phyloP scores from a whole-genome alignment of 2,113 vertebrate genomes.

The Haemorhous mexicanus region DNA sequence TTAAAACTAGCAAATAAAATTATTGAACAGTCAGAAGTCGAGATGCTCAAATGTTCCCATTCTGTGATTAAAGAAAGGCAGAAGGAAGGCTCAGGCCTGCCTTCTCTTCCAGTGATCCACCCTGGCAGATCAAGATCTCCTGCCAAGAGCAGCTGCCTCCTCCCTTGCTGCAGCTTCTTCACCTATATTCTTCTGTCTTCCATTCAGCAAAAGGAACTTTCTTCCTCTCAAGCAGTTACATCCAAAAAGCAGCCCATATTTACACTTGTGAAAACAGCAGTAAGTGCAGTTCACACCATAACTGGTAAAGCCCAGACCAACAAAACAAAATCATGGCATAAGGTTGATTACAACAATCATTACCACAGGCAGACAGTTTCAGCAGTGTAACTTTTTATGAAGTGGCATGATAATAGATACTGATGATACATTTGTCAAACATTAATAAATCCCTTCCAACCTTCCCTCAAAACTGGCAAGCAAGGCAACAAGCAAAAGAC shows the following conservation, averaged over 20 bases:
- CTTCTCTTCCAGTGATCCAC: neutral
- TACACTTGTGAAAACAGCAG: neutral
- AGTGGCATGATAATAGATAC: neutral
- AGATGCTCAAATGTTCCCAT: neutral
- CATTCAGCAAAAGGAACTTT: neutral
- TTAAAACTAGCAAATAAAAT: neutral
- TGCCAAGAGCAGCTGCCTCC: neutral
- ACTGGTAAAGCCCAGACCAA: neutral
- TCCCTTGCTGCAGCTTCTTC: neutral
- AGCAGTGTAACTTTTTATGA: neutral
- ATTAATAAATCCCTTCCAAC: neutral
- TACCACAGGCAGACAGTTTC: neutral
- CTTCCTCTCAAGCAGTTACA: neutral
- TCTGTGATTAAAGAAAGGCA: neutral
- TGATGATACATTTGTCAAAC: neutral
- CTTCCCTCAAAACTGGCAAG: neutral
- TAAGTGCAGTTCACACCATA: neutral
- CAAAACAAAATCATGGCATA: neutral
- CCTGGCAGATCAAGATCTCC: accelerated
- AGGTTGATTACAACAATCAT: neutral
- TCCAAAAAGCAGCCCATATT: neutral
- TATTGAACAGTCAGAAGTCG: neutral
- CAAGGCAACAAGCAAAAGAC: neutral
- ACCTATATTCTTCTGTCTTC: neutral
- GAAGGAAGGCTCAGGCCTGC: neutral